Percentiles rank a stretch among this genome's conserved stretches.
Conservation (phyloP, 2,113 vertebrate species). For the Percopsis transmontana region DNA sequence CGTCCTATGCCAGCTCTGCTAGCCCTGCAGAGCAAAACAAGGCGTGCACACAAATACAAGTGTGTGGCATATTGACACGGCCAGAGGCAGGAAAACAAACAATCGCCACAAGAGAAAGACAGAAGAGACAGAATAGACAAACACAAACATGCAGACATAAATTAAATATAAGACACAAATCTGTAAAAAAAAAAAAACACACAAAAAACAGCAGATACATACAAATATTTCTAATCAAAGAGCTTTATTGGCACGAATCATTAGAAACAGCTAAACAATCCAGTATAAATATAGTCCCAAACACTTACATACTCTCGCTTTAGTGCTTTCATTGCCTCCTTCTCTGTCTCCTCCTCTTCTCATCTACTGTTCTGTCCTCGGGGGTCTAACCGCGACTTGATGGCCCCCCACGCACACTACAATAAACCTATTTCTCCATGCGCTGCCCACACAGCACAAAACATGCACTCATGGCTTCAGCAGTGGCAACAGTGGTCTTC, state of each 20-base stretch:
- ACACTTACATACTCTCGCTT: not conserved
- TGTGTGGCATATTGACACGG: conserved; percentile 28
- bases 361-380: not conserved
- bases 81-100: conserved; percentile 17
- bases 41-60: conserved; percentile 34
- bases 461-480: conserved; percentile 35
- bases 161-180: too few species aligned
- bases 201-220: not conserved
- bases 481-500: conserved; percentile 35
- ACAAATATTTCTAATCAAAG: not conserved
- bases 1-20: not conserved
- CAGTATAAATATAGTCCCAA: not conserved
- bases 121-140: conserved; percentile 21
- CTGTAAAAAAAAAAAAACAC: too few species aligned
- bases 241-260: not conserved
- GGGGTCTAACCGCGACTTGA: not conserved
- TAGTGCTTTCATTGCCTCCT: not conserved
- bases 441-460: conserved; percentile 6
- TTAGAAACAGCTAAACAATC: too few species aligned
- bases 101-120: conserved; percentile 15
- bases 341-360: not conserved
- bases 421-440: not conserved
- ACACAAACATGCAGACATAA: conserved; percentile 14
- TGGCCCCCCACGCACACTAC: conserved; percentile 9
- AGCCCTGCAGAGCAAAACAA: not conserved